Evolutionary conservation across 2,888 invertebrate genomes (phyloP), one percentile per base, ranked within the genome.

Genomic region (Oscheius sp.): DNA sequence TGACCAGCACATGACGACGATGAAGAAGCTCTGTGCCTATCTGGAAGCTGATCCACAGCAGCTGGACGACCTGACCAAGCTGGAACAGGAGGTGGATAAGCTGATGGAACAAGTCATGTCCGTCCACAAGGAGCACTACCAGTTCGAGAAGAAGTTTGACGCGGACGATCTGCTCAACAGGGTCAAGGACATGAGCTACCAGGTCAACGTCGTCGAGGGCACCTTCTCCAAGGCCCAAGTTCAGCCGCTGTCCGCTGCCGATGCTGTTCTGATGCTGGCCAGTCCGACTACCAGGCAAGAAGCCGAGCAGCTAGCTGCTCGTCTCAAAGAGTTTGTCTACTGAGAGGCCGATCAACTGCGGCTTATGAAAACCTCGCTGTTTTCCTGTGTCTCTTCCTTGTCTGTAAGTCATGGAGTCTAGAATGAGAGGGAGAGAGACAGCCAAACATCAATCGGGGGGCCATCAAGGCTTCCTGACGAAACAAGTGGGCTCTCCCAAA

Each of bases 171-270:
- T 68, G 55, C 2, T 55, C n/a, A 21, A 13, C 3, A 32, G 68
- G n/a, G 68, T 68, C 13, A 33, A 55, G 68, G 68, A 68, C 21
- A n/a, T 53, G 55, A 29, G 7, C 35, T 68, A 68, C 42, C 53
- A 35, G 7, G 55, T 53, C 13, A 35, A 42, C 42, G 53, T 37
- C 55, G 37, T 55, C 29, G 55, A 68, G 55, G 55, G 55, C 11
- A 68, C 65, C 33, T 50, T 50, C 60, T 33, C 37, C 33, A 60
- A 37, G 37, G 11, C 7, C 53, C 37, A 60, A 37, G 11, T 9
- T 37, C 11, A 29, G n/a, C 47, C 63, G 11, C 35, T 62, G 11
- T 29, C 63, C 2, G 29, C 63, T 1, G 7, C 48, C 48, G 63
- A 63, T 5, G 63, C 63, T 5, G 29, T 63, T 21, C 9, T 48